A percentile compares a stretch with the other conserved stretches of the same genome.
Conservation (phyloP, 2,888 invertebrate genomes). For the Eupithecia vulgata region DNA sequence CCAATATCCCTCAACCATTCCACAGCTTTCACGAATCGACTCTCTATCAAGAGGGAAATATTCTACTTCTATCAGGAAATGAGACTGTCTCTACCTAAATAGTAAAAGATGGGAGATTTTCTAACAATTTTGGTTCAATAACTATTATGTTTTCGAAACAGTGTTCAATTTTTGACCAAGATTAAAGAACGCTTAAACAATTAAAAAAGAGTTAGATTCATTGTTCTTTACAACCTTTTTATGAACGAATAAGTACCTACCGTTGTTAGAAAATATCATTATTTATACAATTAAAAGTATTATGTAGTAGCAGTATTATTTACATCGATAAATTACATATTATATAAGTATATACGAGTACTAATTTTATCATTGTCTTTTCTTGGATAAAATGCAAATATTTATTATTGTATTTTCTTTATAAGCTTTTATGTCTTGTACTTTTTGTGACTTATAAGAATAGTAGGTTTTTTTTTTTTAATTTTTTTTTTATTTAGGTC, state of each 20-base stretch:
- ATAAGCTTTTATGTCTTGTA: no score
- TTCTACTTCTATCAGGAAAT: not conserved
- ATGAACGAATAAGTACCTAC: not conserved
- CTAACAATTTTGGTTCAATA: not conserved
- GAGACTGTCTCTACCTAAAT: not conserved
- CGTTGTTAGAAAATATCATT: no score
- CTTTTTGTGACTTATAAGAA: no score
- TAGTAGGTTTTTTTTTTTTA: no score
- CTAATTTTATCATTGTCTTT: no score
- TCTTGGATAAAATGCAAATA: no score
- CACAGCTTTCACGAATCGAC: conserved; percentile 17
- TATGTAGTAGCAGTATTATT: no score
- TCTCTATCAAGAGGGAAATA: conserved; percentile 13
- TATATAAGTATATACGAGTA: no score
- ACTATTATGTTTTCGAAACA: not conserved
- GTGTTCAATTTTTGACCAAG: not conserved
- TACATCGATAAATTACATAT: no score
- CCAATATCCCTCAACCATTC: conserved; percentile 15
- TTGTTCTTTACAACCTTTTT: not conserved
- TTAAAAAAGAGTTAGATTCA: not conserved
- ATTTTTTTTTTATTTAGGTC: no score
- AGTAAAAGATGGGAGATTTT: not conserved
- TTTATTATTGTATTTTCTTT: no score
- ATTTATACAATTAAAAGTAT: no score
- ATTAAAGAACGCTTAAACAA: not conserved